Base-by-base conservation (phyloP, 1,140 invertebrate genomes). In the Panagrolaimus sp. region DNA sequence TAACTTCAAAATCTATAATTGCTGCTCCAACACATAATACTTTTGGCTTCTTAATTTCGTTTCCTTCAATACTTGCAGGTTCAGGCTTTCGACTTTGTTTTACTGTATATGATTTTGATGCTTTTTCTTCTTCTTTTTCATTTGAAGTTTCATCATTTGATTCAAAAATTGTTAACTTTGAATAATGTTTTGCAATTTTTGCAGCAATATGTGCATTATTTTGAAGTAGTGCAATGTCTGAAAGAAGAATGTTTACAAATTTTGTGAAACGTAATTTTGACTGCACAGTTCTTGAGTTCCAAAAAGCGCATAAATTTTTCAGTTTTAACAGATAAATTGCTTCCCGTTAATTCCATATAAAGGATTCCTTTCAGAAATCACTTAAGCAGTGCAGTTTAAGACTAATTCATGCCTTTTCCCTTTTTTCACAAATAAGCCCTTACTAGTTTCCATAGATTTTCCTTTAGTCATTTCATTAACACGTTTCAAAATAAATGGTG, bases 121-220 rank as follows among this genome's bases (percentile, higher is more conserved):
- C n/a, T n/a, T n/a, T n/a, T n/a, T n/a, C n/a, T n/a, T n/a, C n/a
- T n/a, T n/a, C n/a, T n/a, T n/a, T n/a, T 38, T 38, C 31, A 2
- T 38, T 38, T 7, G 31, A 38, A 27, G 20, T 57, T 57, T 57
- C 3, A 9, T 20, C 48, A 25, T 69, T 71, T 69, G n/a, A 27
- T n/a, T 38, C 44, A 46, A 23, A 25, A 9, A 62, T 78, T 44
- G 31, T 51, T 20, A 53, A 47, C n/a, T 63, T 46, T 27, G n/a
- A 61, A 62, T 67, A 63, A 51, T 66, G 43, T 5, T 89, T 83
- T 9, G 92, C 91, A 77, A 97, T 91, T 84, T 90, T 84, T 64
- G 90, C 89, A 16, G 90, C 93, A 63, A 93, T 87, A 71, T 82
- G 85, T 2, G 92, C 93, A 85, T 97, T 97, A 84, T 96, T 93